A percentile compares a stretch with the other conserved stretches of the same genome.
These are phyloP conservation scores for Eutrigla gurnardus DNA, from an alignment of 2,797 vertebrate genomes.

Conservation along the genomic window DNA sequence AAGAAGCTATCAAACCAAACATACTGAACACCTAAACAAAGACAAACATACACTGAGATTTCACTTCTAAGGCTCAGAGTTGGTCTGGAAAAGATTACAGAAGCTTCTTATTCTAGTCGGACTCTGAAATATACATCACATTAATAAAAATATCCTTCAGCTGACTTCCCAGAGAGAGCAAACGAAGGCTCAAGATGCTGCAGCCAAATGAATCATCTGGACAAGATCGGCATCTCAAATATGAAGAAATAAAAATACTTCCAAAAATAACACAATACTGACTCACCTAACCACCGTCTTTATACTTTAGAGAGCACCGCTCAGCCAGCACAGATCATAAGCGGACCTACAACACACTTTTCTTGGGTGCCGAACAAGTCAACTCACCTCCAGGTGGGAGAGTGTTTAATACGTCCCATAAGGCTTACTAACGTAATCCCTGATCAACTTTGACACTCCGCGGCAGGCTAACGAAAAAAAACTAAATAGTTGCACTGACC, in stretches of 20 bases:
- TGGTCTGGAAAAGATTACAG: background rate
- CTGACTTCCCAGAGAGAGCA: background rate
- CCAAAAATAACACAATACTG: background rate
- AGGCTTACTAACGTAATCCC: background rate
- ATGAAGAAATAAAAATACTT: background rate
- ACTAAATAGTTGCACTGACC: background rate
- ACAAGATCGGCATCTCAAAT: too few relatives aligned
- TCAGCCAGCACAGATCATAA: background rate
- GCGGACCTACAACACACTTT: background rate
- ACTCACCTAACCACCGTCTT: background rate
- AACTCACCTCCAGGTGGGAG: background rate
- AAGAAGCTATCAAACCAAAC: constrained; percentile 28
- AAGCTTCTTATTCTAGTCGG: background rate
- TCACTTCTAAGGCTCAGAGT: background rate
- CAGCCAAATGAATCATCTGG: background rate
- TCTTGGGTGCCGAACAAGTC: background rate
- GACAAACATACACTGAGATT: background rate
- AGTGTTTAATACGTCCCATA: background rate
- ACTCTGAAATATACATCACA: background rate
- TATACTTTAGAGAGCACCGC: background rate
- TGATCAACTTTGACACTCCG: background rate
- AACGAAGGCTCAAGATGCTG: background rate
- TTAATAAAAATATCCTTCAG: background rate
- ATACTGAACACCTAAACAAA: constrained; percentile 17
- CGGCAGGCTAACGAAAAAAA: background rate